Conservation (phyloP, 2,113 vertebrate genomes). For the Puma concolor region DNA sequence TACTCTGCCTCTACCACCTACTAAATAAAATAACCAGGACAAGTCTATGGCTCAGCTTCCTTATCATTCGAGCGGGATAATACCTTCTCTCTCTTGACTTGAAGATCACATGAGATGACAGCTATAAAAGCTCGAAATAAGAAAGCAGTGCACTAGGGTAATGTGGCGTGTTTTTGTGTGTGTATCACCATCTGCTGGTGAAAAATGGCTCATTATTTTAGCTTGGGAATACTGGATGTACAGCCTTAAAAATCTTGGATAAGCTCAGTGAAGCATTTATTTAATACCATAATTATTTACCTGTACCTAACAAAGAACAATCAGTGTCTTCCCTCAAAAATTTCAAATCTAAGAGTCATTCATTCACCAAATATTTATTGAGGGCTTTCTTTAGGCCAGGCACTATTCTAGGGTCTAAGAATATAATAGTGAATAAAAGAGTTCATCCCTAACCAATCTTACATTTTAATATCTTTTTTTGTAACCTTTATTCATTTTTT, state of each 20-base stretch:
- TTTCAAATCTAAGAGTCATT: slow-evolving; percentile 14
- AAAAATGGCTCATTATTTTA: slow-evolving; percentile 22
- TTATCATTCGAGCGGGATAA: not conserved
- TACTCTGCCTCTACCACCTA: not conserved
- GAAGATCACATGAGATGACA: slow-evolving; percentile 16
- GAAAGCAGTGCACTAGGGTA: not conserved
- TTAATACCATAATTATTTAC: not conserved
- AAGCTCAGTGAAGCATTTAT: slow-evolving; percentile 1
- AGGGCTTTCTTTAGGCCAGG: not conserved
- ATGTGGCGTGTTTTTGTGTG: slow-evolving; percentile 32
- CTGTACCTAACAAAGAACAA: not conserved
- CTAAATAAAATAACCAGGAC: not conserved
- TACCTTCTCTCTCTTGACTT: not conserved
- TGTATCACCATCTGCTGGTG: slow-evolving; percentile 76
- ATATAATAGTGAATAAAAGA: not conserved
- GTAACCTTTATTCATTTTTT: no score
- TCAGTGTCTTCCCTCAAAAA: not conserved
- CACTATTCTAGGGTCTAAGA: not conserved
- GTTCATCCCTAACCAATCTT: not conserved
- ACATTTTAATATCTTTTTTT: not conserved
- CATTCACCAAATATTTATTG: not conserved
- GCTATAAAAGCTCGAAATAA: not conserved
- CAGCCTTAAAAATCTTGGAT: not conserved
- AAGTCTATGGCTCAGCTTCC: not conserved
- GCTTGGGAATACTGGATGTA: not conserved